Conservation (phyloP, 2,797 vertebrate genomes). For the Echiichthys vipera region DNA sequence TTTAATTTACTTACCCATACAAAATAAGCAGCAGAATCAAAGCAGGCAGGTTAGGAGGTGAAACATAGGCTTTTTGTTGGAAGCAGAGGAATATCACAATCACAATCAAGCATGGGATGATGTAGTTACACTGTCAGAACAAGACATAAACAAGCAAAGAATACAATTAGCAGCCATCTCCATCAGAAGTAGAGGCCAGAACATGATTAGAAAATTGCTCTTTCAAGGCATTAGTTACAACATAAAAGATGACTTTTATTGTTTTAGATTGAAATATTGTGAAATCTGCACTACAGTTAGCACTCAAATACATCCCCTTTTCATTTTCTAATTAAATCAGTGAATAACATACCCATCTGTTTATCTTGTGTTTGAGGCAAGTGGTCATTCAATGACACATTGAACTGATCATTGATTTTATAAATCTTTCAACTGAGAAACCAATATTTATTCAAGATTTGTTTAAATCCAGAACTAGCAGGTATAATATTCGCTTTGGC, state of each 20-base stretch:
- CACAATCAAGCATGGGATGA: slow-evolving; percentile 91
- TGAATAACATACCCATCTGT: slow-evolving; percentile 18
- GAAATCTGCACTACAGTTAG: slow-evolving; percentile 70
- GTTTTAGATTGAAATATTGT: slow-evolving; percentile 39
- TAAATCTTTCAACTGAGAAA: too few relatives aligned
- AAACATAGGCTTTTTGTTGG: slow-evolving; percentile 97
- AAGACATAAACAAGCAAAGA: neutral
- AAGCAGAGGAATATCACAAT: slow-evolving; percentile 96
- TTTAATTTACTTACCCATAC: slow-evolving; percentile 90
- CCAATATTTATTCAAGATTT: slow-evolving; percentile 13
- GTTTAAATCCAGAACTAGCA: neutral
- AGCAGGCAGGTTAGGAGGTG: slow-evolving; percentile 92
- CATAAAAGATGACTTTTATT: slow-evolving; percentile 1
- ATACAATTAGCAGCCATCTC: neutral
- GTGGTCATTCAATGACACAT: slow-evolving; percentile 13
- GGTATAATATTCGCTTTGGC: neutral
- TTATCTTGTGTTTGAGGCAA: slow-evolving; percentile 24
- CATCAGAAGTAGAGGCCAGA: neutral
- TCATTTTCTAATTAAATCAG: slow-evolving; percentile 49
- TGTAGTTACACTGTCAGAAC: slow-evolving; percentile 93
- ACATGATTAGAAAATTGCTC: neutral
- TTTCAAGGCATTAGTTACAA: neutral
- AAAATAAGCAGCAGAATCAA: slow-evolving; percentile 92
- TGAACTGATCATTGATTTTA: neutral
- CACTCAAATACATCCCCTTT: slow-evolving; percentile 46